phyloP scores from a whole-genome alignment of 2,113 vertebrate genomes.

The Aspidoscelis tigris region DNA sequence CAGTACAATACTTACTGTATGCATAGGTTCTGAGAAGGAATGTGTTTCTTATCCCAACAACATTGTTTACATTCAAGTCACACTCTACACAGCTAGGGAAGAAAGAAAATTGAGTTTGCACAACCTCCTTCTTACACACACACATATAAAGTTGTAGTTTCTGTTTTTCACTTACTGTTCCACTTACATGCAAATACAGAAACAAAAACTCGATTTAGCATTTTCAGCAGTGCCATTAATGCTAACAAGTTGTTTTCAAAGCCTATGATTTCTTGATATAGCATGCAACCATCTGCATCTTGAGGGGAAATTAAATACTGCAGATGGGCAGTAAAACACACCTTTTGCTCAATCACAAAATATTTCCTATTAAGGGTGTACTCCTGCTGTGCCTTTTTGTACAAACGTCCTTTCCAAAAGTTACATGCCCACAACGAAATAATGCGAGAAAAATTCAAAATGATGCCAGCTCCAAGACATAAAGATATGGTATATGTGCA shows the following conservation, averaged over 20 bases:
- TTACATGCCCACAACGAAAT: neutral
- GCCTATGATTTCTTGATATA: neutral
- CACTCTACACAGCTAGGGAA: conserved; percentile 89
- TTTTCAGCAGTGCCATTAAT: neutral
- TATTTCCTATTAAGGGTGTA: neutral
- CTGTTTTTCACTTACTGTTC: neutral
- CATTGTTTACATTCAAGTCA: conserved; percentile 98
- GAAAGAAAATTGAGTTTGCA: conserved; percentile 34
- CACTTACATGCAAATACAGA: neutral
- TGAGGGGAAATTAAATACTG: neutral
- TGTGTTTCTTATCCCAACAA: conserved; percentile 97
- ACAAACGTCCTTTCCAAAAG: neutral
- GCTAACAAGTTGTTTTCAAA: neutral
- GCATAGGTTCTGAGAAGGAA: conserved; percentile 95
- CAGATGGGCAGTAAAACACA: neutral
- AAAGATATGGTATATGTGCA: neutral
- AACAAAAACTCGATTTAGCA: neutral
- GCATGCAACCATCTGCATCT: neutral
- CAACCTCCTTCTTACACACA: conserved; percentile 31
- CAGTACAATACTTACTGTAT: conserved; percentile 80
- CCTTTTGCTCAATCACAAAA: neutral
- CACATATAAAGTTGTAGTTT: conserved; percentile 28
- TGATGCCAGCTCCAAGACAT: neutral
- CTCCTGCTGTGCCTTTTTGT: neutral
- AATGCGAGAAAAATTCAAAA: neutral